phyloP scores from a whole-genome alignment of 1,140 invertebrate genomes.

The Lutraria rhynchaena region DNA sequence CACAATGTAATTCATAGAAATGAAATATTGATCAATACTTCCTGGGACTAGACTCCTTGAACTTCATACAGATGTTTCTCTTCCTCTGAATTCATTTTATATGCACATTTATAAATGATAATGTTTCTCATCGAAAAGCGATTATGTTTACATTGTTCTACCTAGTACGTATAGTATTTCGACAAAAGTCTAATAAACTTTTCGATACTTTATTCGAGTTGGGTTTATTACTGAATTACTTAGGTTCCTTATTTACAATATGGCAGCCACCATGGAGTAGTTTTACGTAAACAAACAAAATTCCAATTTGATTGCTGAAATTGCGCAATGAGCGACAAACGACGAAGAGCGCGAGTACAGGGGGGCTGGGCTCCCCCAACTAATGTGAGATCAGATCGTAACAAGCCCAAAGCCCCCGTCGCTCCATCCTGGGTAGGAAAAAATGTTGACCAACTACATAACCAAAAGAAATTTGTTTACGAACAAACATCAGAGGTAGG shows the following conservation, averaged over 20 bases:
- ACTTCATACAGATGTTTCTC: too few relatives aligned
- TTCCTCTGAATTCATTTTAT: too few relatives aligned
- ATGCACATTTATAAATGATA: too few relatives aligned
- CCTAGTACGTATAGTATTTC: too few relatives aligned
- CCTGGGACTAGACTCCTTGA: too few relatives aligned
- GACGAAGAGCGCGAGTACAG: conserved; percentile 74
- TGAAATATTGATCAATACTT: too few relatives aligned
- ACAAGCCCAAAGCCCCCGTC: conserved; percentile 65
- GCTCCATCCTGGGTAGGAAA: conserved; percentile 75
- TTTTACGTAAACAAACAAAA: conserved; percentile 16
- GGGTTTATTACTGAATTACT: not conserved
- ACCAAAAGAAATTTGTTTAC: conserved; percentile 74
- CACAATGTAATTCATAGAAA: too few relatives aligned
- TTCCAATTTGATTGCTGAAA: not conserved
- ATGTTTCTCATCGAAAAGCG: too few relatives aligned
- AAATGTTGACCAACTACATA: conserved; percentile 71
- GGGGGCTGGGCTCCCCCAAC: conserved; percentile 79
- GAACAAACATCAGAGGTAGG: conserved; percentile 73
- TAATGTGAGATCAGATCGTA: conserved; percentile 69
- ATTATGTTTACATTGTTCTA: too few relatives aligned
- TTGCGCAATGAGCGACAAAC: conserved; percentile 66
- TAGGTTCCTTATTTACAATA: conserved; percentile 23
- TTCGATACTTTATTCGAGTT: too few relatives aligned
- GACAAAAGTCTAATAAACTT: too few relatives aligned
- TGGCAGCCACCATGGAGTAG: conserved; percentile 12